Conservation (phyloP, 2,797 vertebrate genomes). For the Halcyon leucocephala region DNA sequence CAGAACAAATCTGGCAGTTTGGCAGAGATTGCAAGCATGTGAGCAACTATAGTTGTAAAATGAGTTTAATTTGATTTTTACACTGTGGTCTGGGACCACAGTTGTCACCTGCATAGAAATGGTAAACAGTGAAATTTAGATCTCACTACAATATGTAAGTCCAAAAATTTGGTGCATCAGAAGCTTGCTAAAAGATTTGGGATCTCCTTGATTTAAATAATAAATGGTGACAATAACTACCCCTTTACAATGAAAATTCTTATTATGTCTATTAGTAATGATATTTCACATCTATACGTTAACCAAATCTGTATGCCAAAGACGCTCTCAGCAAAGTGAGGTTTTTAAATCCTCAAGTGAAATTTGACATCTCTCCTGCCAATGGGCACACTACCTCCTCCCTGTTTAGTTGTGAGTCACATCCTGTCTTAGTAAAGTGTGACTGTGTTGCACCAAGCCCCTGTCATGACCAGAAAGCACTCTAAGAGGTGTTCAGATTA, state of each 20-base stretch:
- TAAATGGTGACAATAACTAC: neutral
- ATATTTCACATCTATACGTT: neutral
- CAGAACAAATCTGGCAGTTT: neutral
- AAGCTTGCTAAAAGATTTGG: neutral
- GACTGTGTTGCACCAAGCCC: neutral
- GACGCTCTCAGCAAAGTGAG: neutral
- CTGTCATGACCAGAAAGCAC: neutral
- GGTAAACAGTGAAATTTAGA: neutral
- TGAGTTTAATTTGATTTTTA: neutral
- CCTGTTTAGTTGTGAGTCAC: neutral
- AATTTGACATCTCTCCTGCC: neutral
- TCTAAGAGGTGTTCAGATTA: neutral
- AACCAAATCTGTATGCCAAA: neutral
- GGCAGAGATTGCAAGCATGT: neutral
- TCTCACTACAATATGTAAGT: neutral
- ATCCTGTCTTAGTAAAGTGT: neutral
- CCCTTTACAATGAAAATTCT: neutral
- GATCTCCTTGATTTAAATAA: neutral
- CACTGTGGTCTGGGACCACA: neutral
- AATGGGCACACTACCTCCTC: neutral
- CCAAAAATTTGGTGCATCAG: neutral
- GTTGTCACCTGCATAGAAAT: neutral
- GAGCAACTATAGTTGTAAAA: neutral
- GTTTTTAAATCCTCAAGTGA: neutral
- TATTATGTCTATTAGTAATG: neutral